phyloP scores from a whole-genome alignment of 2,888 invertebrate genomes.

The Coelinius sp. region DNA sequence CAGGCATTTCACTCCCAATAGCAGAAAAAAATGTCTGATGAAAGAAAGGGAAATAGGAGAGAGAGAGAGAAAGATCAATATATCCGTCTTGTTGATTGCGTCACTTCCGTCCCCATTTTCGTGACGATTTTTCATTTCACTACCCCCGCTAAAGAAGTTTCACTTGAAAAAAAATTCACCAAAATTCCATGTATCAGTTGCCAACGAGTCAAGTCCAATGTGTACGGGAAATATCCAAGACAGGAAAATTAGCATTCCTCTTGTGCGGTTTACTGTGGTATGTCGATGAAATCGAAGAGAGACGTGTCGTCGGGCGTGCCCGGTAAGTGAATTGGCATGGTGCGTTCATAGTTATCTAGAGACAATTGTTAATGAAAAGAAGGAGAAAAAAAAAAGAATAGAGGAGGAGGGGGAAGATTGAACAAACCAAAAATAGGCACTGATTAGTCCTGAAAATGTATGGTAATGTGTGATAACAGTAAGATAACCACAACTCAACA shows the following conservation, averaged over 20 bases:
- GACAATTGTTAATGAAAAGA: conserved; percentile 8
- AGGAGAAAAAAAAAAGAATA: background rate
- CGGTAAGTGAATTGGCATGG: conserved; percentile 55
- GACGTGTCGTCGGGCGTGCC: conserved; percentile 61
- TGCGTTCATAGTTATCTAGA: background rate
- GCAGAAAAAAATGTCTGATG: too few species aligned
- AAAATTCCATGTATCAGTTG: background rate
- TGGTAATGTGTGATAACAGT: background rate
- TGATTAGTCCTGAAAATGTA: background rate
- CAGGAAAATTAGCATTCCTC: conserved; percentile 51
- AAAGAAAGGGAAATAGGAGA: too few species aligned
- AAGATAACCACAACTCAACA: background rate
- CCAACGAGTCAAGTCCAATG: conserved; percentile 8
- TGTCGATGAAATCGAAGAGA: conserved; percentile 59
- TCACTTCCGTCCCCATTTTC: too few species aligned
- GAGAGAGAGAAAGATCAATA: too few species aligned
- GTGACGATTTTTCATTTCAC: too few species aligned
- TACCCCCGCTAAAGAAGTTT: too few species aligned
- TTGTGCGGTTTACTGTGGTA: conserved; percentile 43
- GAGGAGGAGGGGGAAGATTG: background rate
- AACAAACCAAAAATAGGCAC: background rate
- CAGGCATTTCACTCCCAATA: too few species aligned
- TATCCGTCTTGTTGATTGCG: too few species aligned
- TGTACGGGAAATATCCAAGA: conserved; percentile 26
- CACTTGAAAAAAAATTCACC: background rate